Evolutionary conservation across 1,140 invertebrate species (phyloP), one percentile per base, ranked within the genome.

Genomic region (Eupristina koningsbergeri): DNA sequence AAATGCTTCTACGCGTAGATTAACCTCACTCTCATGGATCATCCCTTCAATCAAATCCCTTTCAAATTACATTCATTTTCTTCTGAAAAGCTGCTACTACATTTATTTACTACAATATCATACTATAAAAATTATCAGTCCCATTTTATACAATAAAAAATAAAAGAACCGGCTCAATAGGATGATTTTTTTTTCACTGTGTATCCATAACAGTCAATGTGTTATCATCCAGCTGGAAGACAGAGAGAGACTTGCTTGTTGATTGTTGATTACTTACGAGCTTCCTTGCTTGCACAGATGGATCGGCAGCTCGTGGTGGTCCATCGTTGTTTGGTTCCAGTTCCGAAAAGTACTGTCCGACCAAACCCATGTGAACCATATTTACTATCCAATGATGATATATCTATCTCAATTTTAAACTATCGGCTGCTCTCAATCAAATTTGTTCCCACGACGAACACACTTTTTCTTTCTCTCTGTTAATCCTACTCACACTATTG

Each of bases 341-440:
- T 73, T 89, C 87, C 80, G 87, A 84, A 77, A 88, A 88, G 74
- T 88, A 88, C 73, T 88, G 87, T 58, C 87, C 87, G 82, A 85
- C 86, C 6, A 88, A 79, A 78, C 88, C 87, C 86, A 84, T 87
- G 39, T 89, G 86, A 47, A 89, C 87, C 88, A 89, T 89, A 75
- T 63, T 83, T 67, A 13, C 39, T n/a, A 36, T 15, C 45, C 53
- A 41, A 34, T 19, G 50, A 26, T 39, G 11, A 47, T 11, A 26
- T 50, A 34, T 50, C 0, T 19, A 11, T 76, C 3, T 29, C 17
- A 47, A 76, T 61, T 76, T 29, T 36, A 13, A 75, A 26, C 34
- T 41, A 77, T 41, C 31, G 31, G 3, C 29, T 36, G 31, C 61
- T 36, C 45, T 58, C 50, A 34, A 0, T 36, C 47, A n/a, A 0